Evolutionary conservation across 1,140 invertebrate species (phyloP).

Genomic region (Eubasilissa regina): DNA sequence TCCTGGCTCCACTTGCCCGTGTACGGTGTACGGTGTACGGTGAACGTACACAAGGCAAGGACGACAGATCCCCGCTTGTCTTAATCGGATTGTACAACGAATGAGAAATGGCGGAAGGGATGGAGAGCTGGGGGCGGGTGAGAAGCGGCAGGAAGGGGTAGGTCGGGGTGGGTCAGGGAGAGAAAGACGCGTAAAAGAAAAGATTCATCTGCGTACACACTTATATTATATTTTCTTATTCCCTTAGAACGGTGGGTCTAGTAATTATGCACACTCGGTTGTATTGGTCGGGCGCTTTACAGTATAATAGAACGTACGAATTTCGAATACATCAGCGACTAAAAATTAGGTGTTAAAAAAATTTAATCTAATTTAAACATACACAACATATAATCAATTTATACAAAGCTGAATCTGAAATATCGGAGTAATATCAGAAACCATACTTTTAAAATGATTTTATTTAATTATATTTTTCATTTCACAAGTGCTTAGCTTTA

Average conservation of each 20-base stretch:
- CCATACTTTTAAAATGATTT: no score
- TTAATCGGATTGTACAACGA: slow-evolving; percentile 60
- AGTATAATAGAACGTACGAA: background rate
- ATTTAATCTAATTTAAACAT: no score
- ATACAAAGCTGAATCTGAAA: no score
- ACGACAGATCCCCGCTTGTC: slow-evolving; percentile 60
- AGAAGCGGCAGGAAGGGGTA: slow-evolving; percentile 11
- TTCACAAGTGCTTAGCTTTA: no score
- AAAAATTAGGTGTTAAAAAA: no score
- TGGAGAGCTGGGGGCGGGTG: slow-evolving; percentile 16
- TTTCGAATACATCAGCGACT: no score
- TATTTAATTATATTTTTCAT: no score
- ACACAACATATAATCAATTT: no score
- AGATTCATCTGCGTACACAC: slow-evolving; percentile 55
- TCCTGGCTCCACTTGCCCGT: background rate
- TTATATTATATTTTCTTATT: slow-evolving; percentile 57
- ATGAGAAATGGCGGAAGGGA: slow-evolving; percentile 48
- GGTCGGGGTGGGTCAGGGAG: slow-evolving; percentile 40
- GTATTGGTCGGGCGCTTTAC: slow-evolving; percentile 48
- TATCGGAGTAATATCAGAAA: no score
- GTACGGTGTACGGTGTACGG: background rate
- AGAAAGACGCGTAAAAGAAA: slow-evolving; percentile 61
- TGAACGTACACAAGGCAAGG: slow-evolving; percentile 54
- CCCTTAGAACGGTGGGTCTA: slow-evolving; percentile 53
- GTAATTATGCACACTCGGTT: slow-evolving; percentile 58